These are phyloP conservation scores for Anas capensis DNA, from an alignment of 2,797 vertebrate genomes.

Conservation along the genomic window DNA sequence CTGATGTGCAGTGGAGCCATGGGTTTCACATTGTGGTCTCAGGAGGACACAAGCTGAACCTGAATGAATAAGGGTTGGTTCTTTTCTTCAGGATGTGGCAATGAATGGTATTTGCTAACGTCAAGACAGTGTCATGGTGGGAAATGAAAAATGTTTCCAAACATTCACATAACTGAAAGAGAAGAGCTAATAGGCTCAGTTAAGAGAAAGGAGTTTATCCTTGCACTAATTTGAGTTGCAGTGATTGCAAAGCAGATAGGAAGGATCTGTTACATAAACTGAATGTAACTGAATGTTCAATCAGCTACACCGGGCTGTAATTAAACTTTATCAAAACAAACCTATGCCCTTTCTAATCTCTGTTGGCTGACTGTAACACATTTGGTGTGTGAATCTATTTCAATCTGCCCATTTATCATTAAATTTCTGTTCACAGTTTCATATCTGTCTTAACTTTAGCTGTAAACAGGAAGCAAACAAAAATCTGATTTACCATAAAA, in stretches of 20 bases:
- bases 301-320: not conserved
- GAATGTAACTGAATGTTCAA: not conserved
- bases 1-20: not conserved
- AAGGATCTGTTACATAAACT: not conserved
- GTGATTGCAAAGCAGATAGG: not conserved
- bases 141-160: not conserved
- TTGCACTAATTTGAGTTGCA: not conserved
- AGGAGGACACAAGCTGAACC: not conserved
- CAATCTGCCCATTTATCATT: not conserved
- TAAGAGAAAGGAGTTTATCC: not conserved
- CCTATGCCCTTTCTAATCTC: not conserved
- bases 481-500: not conserved
- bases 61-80: not conserved
- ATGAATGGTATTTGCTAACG: not conserved
- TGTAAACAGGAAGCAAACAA: not conserved
- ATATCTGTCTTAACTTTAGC: not conserved
- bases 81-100: not conserved
- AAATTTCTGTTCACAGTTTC: not conserved
- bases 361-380: not conserved
- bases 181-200: not conserved
- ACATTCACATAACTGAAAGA: not conserved
- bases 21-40: not conserved
- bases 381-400: not conserved
- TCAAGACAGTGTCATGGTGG: not conserved
- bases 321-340: not conserved